These are phyloP conservation scores for Panthera tigris DNA, from an alignment of 2,113 vertebrate species.

Conservation along the genomic window DNA sequence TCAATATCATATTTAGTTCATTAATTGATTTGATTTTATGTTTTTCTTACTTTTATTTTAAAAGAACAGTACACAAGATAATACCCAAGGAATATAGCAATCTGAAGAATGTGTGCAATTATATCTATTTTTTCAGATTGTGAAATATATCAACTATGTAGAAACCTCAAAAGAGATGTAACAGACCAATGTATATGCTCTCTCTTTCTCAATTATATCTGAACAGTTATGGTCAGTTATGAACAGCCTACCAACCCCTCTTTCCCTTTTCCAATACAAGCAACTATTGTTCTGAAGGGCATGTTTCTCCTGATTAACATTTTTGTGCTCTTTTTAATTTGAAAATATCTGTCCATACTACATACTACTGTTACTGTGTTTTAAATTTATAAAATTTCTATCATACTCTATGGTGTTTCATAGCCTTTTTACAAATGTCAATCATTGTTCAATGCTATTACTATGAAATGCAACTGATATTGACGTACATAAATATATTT, in stretches of 20 bases:
- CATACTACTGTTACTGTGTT: background rate
- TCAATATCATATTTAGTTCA: background rate
- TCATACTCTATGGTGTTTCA: background rate
- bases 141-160: background rate
- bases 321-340: background rate
- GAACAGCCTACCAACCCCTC: fast-evolving
- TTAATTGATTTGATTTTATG: background rate
- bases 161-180: background rate
- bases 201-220: background rate
- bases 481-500: background rate
- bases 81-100: background rate
- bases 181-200: background rate
- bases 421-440: background rate
- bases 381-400: background rate
- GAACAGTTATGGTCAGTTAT: background rate
- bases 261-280: background rate
- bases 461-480: background rate
- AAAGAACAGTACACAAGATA: background rate
- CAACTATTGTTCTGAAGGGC: background rate
- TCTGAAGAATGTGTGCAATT: background rate
- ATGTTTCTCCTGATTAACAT: background rate
- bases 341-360: background rate
- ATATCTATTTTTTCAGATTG: background rate
- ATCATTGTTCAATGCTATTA: background rate
- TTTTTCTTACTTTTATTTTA: background rate